Base-by-base conservation (phyloP, 2,113 vertebrate species). In the Vulpes vulpes region DNA sequence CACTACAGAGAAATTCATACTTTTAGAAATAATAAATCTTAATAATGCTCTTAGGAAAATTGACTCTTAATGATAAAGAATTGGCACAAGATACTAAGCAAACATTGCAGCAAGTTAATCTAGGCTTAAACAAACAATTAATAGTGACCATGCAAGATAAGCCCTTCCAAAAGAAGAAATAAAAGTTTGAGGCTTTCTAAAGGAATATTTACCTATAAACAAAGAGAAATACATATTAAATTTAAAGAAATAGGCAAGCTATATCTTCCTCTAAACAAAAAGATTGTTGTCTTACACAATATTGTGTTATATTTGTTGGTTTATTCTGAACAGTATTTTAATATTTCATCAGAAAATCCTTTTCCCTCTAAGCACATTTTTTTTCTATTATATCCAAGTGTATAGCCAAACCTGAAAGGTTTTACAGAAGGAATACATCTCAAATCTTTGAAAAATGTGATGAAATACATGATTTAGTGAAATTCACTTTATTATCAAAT, bases 71-170 rank as follows among this genome's bases (percentile, higher is more conserved):
- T 88, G 81, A 67, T 73, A 94, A 96, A 91, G 88, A 97, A 92
- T 97, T 97, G 97, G 96, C 76, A 97, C 71, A 96, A 97, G 92
- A 95, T 62, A 78, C 55, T 96, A 92, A 96, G 60, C 80, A 97
- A 98, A 97, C 83, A 95, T 60, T 96, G 55, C 82, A 81, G 82
- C 89, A 90, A 96, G 55, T 80, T 97, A 96, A 97, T 92, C 92
- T 60, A 81, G 53, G 55, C 64, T 95, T 97, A 97, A 97, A 92
- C 89, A 97, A 98, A 97, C 97, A 98, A 94, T 95, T 97, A 97
- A 96, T 95, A 90, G 76, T 92, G 49, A 94, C 97, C 69, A 73
- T 49, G 16, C 65, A 97, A 97, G 93, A 90, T 95, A 96, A 97
- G 94, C 25, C 12, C 69, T 92, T 91, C 49, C 49, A 89, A 95